Evolutionary conservation across 1,140 invertebrate species (phyloP).

Genomic region (Lepidurus couesii): DNA sequence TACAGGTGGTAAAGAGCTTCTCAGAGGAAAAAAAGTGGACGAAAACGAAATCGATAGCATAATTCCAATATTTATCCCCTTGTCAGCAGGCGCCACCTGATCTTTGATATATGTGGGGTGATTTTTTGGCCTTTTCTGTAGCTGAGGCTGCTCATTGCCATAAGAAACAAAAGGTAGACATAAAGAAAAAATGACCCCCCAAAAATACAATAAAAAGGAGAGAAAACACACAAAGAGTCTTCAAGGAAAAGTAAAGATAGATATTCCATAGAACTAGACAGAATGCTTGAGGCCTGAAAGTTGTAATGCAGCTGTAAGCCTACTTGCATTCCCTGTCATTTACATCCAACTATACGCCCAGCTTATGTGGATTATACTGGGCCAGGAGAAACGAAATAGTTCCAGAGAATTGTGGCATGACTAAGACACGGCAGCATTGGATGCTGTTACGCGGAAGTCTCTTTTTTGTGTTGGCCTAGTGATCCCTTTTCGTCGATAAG

Average conservation of each 20-base stretch:
- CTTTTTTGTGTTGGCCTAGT: too few species aligned
- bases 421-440: too few species aligned
- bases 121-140: not conserved
- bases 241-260: not conserved
- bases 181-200: not conserved
- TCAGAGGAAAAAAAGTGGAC: too few species aligned
- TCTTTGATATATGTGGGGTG: not conserved
- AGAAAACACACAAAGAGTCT: not conserved
- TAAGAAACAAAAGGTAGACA: conserved; percentile 1
- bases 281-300: not conserved
- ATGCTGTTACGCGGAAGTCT: too few species aligned
- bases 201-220: not conserved
- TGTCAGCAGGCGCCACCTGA: not conserved
- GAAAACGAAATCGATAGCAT: not conserved
- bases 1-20: too few species aligned
- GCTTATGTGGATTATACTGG: not conserved
- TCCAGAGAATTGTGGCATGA: not conserved
- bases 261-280: not conserved
- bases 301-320: not conserved
- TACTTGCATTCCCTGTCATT: not conserved
- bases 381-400: not conserved
- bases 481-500: too few species aligned
- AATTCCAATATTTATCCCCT: not conserved
- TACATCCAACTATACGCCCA: not conserved
- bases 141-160: not conserved